Evolutionary conservation across 2,888 invertebrate genomes (phyloP), one percentile per base, ranked within the genome.

Genomic region (Byasa hedistus): DNA sequence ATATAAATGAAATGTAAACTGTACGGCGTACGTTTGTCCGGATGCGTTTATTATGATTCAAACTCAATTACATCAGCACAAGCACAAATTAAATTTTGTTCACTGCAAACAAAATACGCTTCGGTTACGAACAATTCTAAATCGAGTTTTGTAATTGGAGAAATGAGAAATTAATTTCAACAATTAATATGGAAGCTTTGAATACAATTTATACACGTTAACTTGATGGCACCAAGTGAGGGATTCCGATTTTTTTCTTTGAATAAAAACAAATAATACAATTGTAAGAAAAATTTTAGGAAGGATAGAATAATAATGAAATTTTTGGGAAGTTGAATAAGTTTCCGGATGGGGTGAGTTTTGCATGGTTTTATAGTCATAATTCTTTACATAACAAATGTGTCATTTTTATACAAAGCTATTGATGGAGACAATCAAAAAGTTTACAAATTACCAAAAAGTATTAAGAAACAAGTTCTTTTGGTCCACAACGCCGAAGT

Each of bases 141-240:
- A 48, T 57, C 51, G 48, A 51, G 24, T 57, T 57, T 48, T 57
- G 57, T 57, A 63, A 63, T 63, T 63, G 57, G 57, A 57, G 57
- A 57, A 63, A 57, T 57, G 63, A 63, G 62, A 57, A 63, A 51
- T 63, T 63, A 44, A 57, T 63, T 63, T 63, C 17, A 48, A 48
- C 48, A 48, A 48, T 48, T 48, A 48, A 48, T n/a, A 48, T 48
- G n/a, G 2, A 48, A 48, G 48, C 51, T 51, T 23, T 27, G 19
- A 15, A 59, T 4, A 24, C 39, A 24, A 54, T 21, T 48, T 48
- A 48, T 48, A 48, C 12, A 10, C 48, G 48, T 48, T 48, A 17
- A 48, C 48, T 48, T 15, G 4, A 48, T 15, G 48, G 17, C 48
- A 48, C 48, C 17, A 17, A 17, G 19, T n/a, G 5, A n/a, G 17